Percentiles rank a stretch among this genome's conserved stretches.
phyloP scores from a whole-genome alignment of 2,888 invertebrate genomes.

The Polylopha cassiicola region DNA sequence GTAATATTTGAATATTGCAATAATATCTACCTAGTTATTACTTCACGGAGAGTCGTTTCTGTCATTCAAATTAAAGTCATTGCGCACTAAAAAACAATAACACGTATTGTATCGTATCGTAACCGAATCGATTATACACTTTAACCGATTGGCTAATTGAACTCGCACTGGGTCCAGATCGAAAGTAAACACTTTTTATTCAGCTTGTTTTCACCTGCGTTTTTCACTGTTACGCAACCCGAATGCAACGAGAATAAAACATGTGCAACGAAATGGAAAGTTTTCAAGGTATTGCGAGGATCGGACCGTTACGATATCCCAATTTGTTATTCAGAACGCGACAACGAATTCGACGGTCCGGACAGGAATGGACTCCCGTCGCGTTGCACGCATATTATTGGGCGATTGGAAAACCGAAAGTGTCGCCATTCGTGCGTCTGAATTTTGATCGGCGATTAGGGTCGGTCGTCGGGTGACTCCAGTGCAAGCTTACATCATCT shows the following conservation, averaged over 20 bases:
- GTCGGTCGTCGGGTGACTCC: slow-evolving; percentile 21
- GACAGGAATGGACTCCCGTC: slow-evolving; percentile 8
- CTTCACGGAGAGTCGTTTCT: no score
- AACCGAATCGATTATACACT: slow-evolving; percentile 11
- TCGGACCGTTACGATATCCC: slow-evolving; percentile 28
- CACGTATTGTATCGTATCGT: no score
- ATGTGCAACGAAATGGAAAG: slow-evolving; percentile 59
- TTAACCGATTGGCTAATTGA: slow-evolving; percentile 23
- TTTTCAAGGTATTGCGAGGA: slow-evolving; percentile 36
- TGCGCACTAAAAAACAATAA: not conserved
- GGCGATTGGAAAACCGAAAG: slow-evolving; percentile 49
- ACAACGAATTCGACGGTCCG: slow-evolving; percentile 26
- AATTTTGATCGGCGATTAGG: slow-evolving; percentile 40
- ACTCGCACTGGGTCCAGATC: slow-evolving; percentile 20
- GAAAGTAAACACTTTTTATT: slow-evolving; percentile 20
- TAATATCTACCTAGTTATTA: no score
- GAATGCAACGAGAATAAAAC: slow-evolving; percentile 42
- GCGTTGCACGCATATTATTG: slow-evolving; percentile 29
- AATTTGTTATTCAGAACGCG: slow-evolving; percentile 47
- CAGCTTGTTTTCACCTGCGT: slow-evolving; percentile 21
- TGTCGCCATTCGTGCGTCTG: slow-evolving; percentile 42
- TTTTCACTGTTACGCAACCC: slow-evolving; percentile 37
- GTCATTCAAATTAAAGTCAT: no score
- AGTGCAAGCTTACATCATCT: slow-evolving; percentile 21
- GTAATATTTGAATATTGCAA: no score